Evolutionary conservation across 2,888 invertebrate species (phyloP), one percentile per base, ranked within the genome.

Genomic region (Dinocampus coccinellae): DNA sequence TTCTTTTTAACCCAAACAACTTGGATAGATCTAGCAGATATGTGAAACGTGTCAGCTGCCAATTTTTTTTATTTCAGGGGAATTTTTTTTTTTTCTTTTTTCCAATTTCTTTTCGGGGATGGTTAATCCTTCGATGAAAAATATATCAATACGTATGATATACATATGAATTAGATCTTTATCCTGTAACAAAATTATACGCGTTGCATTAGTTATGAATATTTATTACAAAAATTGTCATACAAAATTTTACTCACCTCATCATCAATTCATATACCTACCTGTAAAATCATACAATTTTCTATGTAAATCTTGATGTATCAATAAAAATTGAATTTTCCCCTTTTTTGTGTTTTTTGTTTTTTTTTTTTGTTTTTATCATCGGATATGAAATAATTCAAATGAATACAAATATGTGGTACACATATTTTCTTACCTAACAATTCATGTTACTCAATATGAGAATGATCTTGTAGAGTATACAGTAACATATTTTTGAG

Each of bases 401-500:
- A 52, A 26, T 16, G 47, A 29, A 53, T n/a, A n/a, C n/a, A n/a
- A n/a, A n/a, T n/a, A n/a, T n/a, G n/a, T n/a, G n/a, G n/a, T n/a
- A n/a, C n/a, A n/a, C n/a, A n/a, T n/a, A n/a, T n/a, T n/a, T n/a
- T n/a, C n/a, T n/a, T n/a, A n/a, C n/a, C n/a, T n/a, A n/a, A n/a
- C n/a, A n/a, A n/a, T n/a, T n/a, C n/a, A n/a, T n/a, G n/a, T n/a
- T n/a, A n/a, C n/a, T n/a, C n/a, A n/a, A n/a, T 10, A 10, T 29
- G 24, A 1, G 16, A 16, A 47, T 47, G 16, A 47, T 29, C 58
- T 58, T 33, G 55, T 55, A 53, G 64, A n/a, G 34, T 53, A 47
- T 47, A 47, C 47, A 26, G 42, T 64, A 52, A 64, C 53, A 52
- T 64, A 64, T 36, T 53, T 52, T 55, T 34, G 34, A 66, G 36